A percentile compares a stretch with the other conserved stretches of the same genome.
phyloP scores from a whole-genome alignment of 2,113 vertebrate genomes.

The Dipodomys merriami region DNA sequence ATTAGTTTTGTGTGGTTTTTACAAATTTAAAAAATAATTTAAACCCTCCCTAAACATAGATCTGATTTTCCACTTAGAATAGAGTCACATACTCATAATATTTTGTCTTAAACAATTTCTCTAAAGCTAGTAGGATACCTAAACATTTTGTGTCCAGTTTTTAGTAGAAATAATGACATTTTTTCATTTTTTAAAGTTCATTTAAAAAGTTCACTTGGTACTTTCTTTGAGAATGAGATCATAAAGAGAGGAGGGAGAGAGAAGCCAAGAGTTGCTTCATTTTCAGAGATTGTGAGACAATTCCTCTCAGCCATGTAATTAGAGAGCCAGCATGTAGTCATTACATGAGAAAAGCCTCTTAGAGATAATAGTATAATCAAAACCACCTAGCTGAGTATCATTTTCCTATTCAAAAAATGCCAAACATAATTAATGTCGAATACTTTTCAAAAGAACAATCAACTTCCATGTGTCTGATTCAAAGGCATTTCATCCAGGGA shows the following conservation, averaged over 20 bases:
- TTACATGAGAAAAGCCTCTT: slow-evolving; percentile 54
- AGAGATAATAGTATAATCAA: slow-evolving; percentile 30
- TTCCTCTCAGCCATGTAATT: slow-evolving; percentile 20
- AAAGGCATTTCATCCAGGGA: background rate
- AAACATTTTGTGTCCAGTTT: background rate
- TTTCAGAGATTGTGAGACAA: slow-evolving; percentile 20
- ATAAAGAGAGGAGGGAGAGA: background rate
- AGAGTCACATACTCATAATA: slow-evolving; percentile 20
- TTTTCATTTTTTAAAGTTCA: no score
- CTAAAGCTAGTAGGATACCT: background rate
- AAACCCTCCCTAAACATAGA: background rate
- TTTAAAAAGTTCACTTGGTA: background rate
- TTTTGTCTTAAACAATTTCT: slow-evolving; percentile 20
- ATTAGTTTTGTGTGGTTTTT: background rate
- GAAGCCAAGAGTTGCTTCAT: background rate
- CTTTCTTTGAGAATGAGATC: slow-evolving; percentile 47
- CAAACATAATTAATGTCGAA: slow-evolving; percentile 5
- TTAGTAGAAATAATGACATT: background rate
- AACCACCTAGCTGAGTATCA: background rate
- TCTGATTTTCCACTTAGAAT: slow-evolving; percentile 40
- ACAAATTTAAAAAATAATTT: slow-evolving; percentile 29
- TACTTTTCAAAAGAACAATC: background rate
- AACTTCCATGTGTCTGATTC: slow-evolving; percentile 35
- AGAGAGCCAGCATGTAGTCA: background rate
- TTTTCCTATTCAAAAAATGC: slow-evolving; percentile 54